Evolutionary conservation across 2,888 invertebrate species (phyloP).

Genomic region (Myopa testacea): DNA sequence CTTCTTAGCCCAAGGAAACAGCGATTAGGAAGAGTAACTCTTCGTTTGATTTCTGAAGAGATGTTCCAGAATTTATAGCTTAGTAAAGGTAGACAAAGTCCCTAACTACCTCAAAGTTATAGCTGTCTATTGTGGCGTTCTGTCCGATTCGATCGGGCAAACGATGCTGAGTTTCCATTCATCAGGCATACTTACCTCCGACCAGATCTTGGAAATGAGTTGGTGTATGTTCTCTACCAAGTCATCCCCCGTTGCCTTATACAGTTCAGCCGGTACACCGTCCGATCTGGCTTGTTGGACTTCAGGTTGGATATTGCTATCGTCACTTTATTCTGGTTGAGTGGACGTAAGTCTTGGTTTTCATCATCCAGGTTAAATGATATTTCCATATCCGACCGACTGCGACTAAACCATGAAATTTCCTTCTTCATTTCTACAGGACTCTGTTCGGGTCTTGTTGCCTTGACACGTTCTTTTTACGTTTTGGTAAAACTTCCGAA

Average conservation of each 20-base stretch:
- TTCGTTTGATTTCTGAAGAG: too few relatives aligned
- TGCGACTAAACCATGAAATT: background rate
- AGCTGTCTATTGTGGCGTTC: too few relatives aligned
- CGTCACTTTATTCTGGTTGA: background rate
- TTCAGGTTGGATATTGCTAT: background rate
- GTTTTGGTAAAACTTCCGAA: too few relatives aligned
- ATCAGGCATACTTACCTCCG: conserved; percentile 2
- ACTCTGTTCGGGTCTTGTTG: background rate
- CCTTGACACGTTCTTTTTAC: background rate
- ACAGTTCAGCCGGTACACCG: background rate
- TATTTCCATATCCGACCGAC: too few relatives aligned
- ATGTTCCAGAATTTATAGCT: too few relatives aligned
- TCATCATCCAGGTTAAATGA: background rate
- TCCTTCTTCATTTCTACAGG: background rate
- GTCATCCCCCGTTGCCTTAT: background rate
- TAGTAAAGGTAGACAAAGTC: too few relatives aligned
- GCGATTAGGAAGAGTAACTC: too few relatives aligned
- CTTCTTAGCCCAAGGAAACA: too few relatives aligned
- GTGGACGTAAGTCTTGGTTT: background rate
- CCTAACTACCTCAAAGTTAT: too few relatives aligned
- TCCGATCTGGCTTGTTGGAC: background rate
- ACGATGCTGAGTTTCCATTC: conserved; percentile 12
- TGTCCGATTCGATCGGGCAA: conserved; percentile 17
- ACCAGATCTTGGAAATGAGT: background rate
- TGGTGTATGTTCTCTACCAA: background rate